Evolutionary conservation across 2,113 vertebrate genomes (phyloP).

Genomic region (Macroglossus sobrinus): DNA sequence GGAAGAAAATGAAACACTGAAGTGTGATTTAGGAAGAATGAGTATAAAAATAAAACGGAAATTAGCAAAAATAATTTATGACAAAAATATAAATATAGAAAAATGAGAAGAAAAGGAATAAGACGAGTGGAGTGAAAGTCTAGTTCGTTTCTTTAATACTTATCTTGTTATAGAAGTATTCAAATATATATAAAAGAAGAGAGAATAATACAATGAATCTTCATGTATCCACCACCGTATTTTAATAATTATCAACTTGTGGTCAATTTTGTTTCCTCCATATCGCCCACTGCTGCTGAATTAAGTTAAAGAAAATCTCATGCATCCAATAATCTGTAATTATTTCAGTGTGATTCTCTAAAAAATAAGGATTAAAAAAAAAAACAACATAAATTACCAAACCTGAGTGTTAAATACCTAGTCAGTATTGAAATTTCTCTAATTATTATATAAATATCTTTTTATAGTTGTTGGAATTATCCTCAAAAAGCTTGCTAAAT

Average conservation of each 20-base stretch:
- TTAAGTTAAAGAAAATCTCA: neutral
- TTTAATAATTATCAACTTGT: neutral
- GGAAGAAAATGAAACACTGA: neutral
- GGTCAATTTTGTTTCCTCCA: neutral
- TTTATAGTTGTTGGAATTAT: neutral
- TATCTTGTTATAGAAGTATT: neutral
- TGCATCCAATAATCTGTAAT: neutral
- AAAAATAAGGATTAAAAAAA: neutral
- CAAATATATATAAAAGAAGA: neutral
- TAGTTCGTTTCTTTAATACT: neutral
- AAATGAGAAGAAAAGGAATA: neutral
- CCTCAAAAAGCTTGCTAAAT: neutral
- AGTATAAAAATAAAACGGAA: neutral
- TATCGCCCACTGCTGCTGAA: neutral
- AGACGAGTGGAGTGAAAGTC: neutral
- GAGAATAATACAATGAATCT: neutral
- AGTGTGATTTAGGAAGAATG: neutral
- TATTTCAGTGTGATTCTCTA: neutral
- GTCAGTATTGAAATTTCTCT: neutral
- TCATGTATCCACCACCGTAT: neutral
- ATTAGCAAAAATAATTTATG: neutral
- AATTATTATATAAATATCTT: neutral
- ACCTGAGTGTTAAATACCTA: neutral
- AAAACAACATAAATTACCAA: neutral
- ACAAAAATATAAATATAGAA: neutral